These are phyloP conservation scores for Muscina levida DNA, from an alignment of 2,888 invertebrate genomes.

Conservation along the genomic window DNA sequence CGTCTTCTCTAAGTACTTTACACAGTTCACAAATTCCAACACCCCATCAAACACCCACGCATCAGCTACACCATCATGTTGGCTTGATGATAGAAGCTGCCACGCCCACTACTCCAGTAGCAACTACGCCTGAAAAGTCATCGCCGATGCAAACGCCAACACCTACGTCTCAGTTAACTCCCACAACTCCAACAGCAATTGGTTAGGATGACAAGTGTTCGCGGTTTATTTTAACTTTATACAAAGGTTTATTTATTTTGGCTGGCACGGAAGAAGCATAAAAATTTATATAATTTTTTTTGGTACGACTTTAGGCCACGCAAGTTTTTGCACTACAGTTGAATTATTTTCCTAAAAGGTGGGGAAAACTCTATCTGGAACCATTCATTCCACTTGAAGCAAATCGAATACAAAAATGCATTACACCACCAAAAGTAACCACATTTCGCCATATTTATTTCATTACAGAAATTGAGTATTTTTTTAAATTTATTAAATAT, in stretches of 20 bases:
- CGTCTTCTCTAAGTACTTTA: conserved; percentile 41
- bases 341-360: too few species aligned
- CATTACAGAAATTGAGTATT: too few species aligned
- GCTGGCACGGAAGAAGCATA: too few species aligned
- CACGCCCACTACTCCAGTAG: conserved; percentile 20
- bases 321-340: too few species aligned
- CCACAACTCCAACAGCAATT: conserved; percentile 36
- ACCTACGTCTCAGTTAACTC: conserved; percentile 24
- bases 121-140: conserved; percentile 29
- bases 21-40: conserved; percentile 22
- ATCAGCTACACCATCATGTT: conserved; percentile 21
- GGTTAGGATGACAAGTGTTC: conserved; percentile 43
- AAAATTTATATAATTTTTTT: too few species aligned
- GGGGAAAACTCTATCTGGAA: too few species aligned
- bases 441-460: too few species aligned
- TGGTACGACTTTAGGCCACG: too few species aligned
- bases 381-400: not conserved
- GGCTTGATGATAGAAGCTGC: conserved; percentile 31
- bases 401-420: too few species aligned
- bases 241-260: too few species aligned
- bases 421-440: too few species aligned
- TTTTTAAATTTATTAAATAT: not conserved
- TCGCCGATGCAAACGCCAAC: conserved; percentile 37
- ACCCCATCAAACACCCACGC: not conserved
- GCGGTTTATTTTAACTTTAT: too few species aligned